phyloP scores from a whole-genome alignment of 1,140 invertebrate species.

The Drosophila teissieri region DNA sequence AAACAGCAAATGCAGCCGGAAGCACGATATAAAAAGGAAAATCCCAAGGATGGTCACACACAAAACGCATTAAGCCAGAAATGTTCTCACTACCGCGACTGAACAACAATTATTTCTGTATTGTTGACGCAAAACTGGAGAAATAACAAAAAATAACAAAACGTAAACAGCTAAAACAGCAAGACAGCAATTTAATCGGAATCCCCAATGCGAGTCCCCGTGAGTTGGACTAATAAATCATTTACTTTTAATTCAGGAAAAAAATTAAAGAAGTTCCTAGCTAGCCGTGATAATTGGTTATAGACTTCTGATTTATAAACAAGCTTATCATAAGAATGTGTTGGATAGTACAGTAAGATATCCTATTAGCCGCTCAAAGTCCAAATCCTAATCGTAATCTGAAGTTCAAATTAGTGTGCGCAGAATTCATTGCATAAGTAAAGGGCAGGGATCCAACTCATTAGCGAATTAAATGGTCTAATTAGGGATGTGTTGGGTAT shows the following conservation, averaged over 20 bases:
- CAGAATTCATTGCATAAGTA: neutral
- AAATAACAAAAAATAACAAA: constrained; percentile 30
- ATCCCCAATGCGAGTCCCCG: neutral
- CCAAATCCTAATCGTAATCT: neutral
- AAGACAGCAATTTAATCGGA: constrained; percentile 18
- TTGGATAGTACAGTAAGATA: too few species aligned
- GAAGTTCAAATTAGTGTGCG: neutral
- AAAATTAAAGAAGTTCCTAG: neutral
- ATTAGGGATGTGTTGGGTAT: constrained; percentile 20
- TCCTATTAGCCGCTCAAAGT: neutral
- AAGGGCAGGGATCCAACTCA: constrained; percentile 1
- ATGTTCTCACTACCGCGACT: neutral
- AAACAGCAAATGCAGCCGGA: constrained; percentile 53
- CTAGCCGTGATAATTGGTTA: too few species aligned
- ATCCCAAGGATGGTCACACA: constrained; percentile 24
- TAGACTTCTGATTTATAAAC: too few species aligned
- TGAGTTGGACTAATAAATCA: constrained; percentile 25
- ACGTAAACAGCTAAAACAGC: constrained; percentile 21
- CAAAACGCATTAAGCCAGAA: constrained; percentile 10
- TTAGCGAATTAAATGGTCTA: constrained; percentile 34
- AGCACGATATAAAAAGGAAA: constrained; percentile 38
- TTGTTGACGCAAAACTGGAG: constrained; percentile 5
- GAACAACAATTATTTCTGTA: constrained; percentile 27
- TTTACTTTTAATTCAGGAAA: neutral
- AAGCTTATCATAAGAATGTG: neutral